These are phyloP conservation scores for Sclerodermus sp. DNA, from an alignment of 2,888 invertebrate species.

Conservation along the genomic window DNA sequence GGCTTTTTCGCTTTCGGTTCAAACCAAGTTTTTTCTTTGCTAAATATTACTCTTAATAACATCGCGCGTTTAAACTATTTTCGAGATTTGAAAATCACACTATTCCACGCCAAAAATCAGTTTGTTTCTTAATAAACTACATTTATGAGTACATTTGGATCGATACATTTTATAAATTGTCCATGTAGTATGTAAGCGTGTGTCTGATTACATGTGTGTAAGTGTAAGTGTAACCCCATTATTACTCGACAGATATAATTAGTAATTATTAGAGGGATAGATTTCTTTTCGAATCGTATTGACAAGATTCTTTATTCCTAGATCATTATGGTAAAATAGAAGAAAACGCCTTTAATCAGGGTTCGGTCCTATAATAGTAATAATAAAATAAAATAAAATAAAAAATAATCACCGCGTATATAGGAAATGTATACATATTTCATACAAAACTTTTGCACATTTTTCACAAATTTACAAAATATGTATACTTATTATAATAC, in stretches of 20 bases:
- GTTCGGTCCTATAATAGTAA: slow-evolving; percentile 21
- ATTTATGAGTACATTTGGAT: slow-evolving; percentile 13
- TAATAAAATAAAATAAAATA: not conserved
- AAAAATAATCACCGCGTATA: slow-evolving; percentile 10
- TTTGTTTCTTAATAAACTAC: slow-evolving; percentile 8
- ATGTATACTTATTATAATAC: slow-evolving; percentile 20
- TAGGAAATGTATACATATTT: no score
- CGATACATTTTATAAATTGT: slow-evolving; percentile 12
- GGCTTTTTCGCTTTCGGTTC: no score
- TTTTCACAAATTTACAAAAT: slow-evolving; percentile 11
- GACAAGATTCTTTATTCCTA: slow-evolving; percentile 30
- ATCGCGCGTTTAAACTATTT: slow-evolving; percentile 16
- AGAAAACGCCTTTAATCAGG: slow-evolving; percentile 34
- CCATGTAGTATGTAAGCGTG: not conserved
- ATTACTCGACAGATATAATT: slow-evolving; percentile 24
- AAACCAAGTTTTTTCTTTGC: slow-evolving; percentile 5
- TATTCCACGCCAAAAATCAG: not conserved
- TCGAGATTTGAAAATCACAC: slow-evolving; percentile 18
- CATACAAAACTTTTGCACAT: no score
- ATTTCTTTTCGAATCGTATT: slow-evolving; percentile 18
- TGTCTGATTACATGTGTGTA: slow-evolving; percentile 5
- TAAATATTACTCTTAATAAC: slow-evolving; percentile 35
- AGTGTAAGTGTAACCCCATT: slow-evolving; percentile 4
- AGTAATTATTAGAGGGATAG: slow-evolving; percentile 16
- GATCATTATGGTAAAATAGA: slow-evolving; percentile 48